Evolutionary conservation across 2,888 invertebrate genomes (phyloP), one percentile per base, ranked within the genome.

Genomic region (Stomorhina lunata): DNA sequence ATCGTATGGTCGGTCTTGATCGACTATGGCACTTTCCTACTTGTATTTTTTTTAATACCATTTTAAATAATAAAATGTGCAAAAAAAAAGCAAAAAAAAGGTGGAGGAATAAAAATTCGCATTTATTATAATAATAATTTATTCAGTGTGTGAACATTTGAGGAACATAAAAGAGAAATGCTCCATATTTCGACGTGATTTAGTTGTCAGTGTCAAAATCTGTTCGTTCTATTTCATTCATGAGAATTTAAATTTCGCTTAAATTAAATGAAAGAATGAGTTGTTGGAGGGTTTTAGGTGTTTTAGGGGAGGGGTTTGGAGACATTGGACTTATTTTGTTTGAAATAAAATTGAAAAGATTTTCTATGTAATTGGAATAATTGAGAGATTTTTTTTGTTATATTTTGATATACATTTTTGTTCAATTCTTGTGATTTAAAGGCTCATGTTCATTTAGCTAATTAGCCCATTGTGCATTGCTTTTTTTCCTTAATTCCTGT

Each of bases 121-220:
- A 45, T 10, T 43, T 48, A 63, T 55, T 45, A 29, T n/a, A 34
- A 10, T 50, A 17, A 6, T 43, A 59, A 72, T 72, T 71, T 55
- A 65, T 68, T 50, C 40, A 61, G 40, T 32, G 17, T 40, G 59
- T 27, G 61, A 61, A 40, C 3, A 29, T 50, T 66, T 57, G 27
- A 2, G n/a, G 17, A 12, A 48, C 27, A 59, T 68, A 76, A 59
- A 75, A 59, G 45, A 66, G 34, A 68, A 76, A 50, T 68, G 12
- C 48, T 72, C n/a, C 40, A 68, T 45, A 45, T 57, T 57, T n/a
- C 32, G 22, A 57, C 57, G 32, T 45, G 57, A 43, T 69, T 43
- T 55, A 17, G 4, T 4, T 34, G 48, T 1, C 34, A 66, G n/a
- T 15, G 10, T 34, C 22, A 34, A 66, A 66, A 66, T 48, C n/a